Base-by-base conservation (phyloP, 2,888 invertebrate genomes). In the Salpingus planirostris region DNA sequence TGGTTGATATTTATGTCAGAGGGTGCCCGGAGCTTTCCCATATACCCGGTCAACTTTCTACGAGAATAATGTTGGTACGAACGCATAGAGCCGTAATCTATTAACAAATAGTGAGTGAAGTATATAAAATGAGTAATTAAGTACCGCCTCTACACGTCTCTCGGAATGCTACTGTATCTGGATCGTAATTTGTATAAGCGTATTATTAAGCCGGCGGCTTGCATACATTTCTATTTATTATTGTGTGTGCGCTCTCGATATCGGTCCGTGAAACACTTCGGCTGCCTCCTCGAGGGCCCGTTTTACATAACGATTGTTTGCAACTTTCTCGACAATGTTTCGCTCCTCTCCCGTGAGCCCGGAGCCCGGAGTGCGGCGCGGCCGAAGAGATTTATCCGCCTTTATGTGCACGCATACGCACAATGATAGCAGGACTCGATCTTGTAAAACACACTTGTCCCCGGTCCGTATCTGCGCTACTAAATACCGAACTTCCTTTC, bases 121-220 rank as follows among this genome's bases (percentile, higher is more conserved):
- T 52, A 56, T 46, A 50, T 56, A 54, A 60, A 61, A 58, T 62
- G 60, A 60, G 57, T 63, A 60, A 63, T 62, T 62, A 62, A 55
- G 59, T 51, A 54, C 58, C 59, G 62, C 61, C 61, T 60, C 56
- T 60, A 53, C 57, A 57, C 56, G 59, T 60, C 60, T 50, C 46
- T 42, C 48, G 56, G 56, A 58, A 61, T 59, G 61, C 61, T 62
- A 62, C 60, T 60, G 60, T 61, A 59, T 60, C 60, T 63, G 57
- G 54, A 60, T 58, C 57, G 59, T 59, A 60, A 61, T 62, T 61
- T 61, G 60, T 60, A n/a, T n/a, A 56, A 57, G 52, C 54, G 55
- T 58, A 62, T 60, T 60, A 55, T 55, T 56, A 54, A 40, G 57
- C 59, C 55, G 36, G 50, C 39, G 57, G 62, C 62, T 41, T 59